Conservation (phyloP, 2,888 invertebrate species). For the Horisme vitalbata region DNA sequence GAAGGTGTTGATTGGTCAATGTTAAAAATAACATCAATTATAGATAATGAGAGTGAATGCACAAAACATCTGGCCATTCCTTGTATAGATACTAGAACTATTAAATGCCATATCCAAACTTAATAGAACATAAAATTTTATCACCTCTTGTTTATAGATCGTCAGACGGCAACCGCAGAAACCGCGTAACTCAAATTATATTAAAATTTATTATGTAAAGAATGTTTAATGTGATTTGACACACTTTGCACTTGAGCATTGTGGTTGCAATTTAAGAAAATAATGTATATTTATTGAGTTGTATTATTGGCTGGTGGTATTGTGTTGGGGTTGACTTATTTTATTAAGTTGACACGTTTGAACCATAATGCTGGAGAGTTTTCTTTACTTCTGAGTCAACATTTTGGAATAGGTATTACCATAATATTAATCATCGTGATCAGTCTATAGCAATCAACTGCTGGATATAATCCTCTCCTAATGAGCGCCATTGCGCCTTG, state of each 20-base stretch:
- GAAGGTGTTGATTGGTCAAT: too few species aligned
- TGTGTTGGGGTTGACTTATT: too few species aligned
- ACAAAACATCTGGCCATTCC: constrained; percentile 14
- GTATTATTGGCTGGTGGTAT: not conserved
- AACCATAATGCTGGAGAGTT: too few species aligned
- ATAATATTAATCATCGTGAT: too few species aligned
- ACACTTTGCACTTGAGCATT: constrained; percentile 21
- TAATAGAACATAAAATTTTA: constrained; percentile 30
- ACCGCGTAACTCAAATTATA: constrained; percentile 32
- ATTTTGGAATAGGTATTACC: too few species aligned
- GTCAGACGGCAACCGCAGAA: constrained; percentile 23
- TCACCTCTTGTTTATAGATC: constrained; percentile 25
- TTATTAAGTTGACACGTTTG: too few species aligned
- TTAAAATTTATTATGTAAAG: constrained; percentile 31
- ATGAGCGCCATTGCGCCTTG: too few species aligned
- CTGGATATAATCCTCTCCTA: too few species aligned
- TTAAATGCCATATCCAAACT: constrained; percentile 26
- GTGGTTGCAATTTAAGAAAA: constrained; percentile 14
- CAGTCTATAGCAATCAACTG: too few species aligned
- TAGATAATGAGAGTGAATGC: not conserved
- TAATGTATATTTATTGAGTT: constrained; percentile 9
- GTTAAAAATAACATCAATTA: not conserved
- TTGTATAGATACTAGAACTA: constrained; percentile 16
- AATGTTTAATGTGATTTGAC: constrained; percentile 24
- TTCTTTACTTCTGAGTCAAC: too few species aligned